Percentiles rank a stretch among this genome's conserved stretches.
phyloP scores from a whole-genome alignment of 1,140 invertebrate genomes.

The Hylyphantes graminicola region DNA sequence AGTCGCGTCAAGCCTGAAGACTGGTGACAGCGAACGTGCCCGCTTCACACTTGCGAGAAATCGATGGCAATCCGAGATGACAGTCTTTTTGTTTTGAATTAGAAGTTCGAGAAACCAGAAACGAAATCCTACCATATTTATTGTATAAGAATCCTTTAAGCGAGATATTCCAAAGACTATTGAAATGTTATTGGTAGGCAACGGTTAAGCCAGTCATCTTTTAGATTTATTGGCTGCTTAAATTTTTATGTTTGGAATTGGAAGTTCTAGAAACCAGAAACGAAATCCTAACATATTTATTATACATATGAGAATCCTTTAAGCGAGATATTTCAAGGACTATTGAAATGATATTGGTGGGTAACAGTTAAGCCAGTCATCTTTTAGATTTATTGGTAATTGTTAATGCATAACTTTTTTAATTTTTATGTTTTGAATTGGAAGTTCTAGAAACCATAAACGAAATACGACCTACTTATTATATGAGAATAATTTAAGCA shows the following conservation, averaged over 20 bases:
- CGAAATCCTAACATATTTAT: not conserved
- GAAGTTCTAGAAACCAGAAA: not conserved
- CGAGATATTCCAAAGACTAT: no score
- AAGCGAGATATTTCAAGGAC: no score
- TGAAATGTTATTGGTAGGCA: no score
- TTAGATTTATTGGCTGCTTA: no score
- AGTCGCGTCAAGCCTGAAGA: constrained; percentile 23
- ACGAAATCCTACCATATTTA: not conserved
- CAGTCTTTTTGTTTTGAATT: not conserved
- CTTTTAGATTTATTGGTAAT: no score
- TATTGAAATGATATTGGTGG: no score
- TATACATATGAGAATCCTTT: no score
- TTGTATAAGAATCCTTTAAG: no score
- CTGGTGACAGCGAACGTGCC: constrained; percentile 47
- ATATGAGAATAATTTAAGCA: no score
- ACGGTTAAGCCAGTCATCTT: no score
- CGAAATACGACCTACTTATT: not conserved
- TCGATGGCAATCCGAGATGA: not conserved
- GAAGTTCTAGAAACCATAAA: not conserved
- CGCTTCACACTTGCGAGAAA: not conserved
- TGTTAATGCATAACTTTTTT: no score
- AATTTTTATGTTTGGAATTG: not conserved
- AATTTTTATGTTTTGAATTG: not conserved
- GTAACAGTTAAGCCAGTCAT: no score
- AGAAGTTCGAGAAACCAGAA: not conserved